Evolutionary conservation across 2,888 invertebrate species (phyloP).

Genomic region (Dryocosmus kuriphilus): DNA sequence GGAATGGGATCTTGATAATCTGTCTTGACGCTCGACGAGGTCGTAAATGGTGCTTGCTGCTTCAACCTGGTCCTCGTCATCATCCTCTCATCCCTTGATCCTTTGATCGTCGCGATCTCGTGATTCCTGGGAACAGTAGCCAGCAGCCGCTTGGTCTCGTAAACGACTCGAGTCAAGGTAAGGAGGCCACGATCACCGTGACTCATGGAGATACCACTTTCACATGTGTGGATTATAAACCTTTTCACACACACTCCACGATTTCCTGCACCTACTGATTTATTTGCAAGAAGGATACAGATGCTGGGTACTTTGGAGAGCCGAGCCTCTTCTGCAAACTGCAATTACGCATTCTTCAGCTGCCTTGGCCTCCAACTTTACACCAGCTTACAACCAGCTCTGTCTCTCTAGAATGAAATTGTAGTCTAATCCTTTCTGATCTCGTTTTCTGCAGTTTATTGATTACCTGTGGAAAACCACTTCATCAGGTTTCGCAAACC

Average conservation of each 20-base stretch:
- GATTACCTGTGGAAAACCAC: background rate
- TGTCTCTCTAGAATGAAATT: background rate
- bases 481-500: too few relatives aligned
- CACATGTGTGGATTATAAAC: background rate
- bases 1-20: slow-evolving; percentile 62
- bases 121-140: slow-evolving; percentile 65
- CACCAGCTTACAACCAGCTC: background rate
- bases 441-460: background rate
- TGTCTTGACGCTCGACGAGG: slow-evolving; percentile 57
- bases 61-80: slow-evolving; percentile 51
- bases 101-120: slow-evolving; percentile 66
- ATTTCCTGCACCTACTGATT: background rate
- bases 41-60: slow-evolving; percentile 59
- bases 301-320: background rate
- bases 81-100: slow-evolving; percentile 61
- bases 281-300: background rate
- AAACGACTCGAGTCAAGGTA: slow-evolving; percentile 69
- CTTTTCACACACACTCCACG: background rate
- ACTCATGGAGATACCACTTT: slow-evolving; percentile 42
- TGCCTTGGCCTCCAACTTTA: background rate
- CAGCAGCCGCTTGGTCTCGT: slow-evolving; percentile 56
- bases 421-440: background rate
- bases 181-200: slow-evolving; percentile 67
- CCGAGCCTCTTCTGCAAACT: background rate
- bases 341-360: slow-evolving; percentile 5